Evolutionary conservation across 2,888 invertebrate genomes (phyloP).

Genomic region (Pasiphila rectangulata): DNA sequence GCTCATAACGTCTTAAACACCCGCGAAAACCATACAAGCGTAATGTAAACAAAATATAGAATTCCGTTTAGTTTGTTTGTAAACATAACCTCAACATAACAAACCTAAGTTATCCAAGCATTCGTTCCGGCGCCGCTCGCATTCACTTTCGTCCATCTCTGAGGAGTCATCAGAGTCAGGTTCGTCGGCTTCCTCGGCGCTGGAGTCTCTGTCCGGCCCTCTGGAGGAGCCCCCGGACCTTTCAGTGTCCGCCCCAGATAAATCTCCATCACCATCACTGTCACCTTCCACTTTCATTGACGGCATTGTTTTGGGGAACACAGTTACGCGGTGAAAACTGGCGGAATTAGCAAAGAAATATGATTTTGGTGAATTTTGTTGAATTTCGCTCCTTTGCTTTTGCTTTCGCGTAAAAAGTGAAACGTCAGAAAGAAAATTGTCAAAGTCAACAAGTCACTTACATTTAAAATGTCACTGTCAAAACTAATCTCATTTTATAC

Average conservation of each 20-base stretch:
- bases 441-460: conserved; percentile 19
- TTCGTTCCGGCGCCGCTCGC: conserved; percentile 90
- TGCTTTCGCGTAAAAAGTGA: conserved; percentile 21
- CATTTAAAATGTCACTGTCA: neutral
- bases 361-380: conserved; percentile 21
- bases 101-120: conserved; percentile 89
- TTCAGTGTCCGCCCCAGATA: conserved; percentile 86
- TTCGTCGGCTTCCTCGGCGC: conserved; percentile 89
- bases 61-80: conserved; percentile 56
- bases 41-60: conserved; percentile 17
- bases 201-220: conserved; percentile 85
- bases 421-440: conserved; percentile 29
- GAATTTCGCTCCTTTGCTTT: conserved; percentile 40
- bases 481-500: neutral
- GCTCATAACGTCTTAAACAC: neutral
- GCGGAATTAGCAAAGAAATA: neutral
- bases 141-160: conserved; percentile 96
- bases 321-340: neutral
- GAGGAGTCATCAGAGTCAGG: conserved; percentile 92
- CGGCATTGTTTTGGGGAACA: conserved; percentile 72
- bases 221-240: conserved; percentile 84
- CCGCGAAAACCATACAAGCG: neutral
- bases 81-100: conserved; percentile 75
- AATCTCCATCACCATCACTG: conserved; percentile 82
- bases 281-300: conserved; percentile 85